These are phyloP conservation scores for Corythornis madagascariensis DNA, from an alignment of 2,113 vertebrate genomes.

Conservation along the genomic window DNA sequence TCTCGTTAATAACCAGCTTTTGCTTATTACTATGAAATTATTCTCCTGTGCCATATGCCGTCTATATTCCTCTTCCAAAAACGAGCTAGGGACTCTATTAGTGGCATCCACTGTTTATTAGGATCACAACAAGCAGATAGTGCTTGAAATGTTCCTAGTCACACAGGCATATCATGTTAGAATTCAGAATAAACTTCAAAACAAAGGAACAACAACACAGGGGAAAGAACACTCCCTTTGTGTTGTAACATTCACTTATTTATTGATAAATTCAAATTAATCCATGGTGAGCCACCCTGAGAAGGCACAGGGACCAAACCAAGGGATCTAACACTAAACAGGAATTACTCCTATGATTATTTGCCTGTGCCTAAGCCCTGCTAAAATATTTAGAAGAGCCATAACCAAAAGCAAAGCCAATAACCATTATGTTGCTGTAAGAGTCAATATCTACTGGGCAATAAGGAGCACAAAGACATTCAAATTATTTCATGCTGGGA, in stretches of 20 bases:
- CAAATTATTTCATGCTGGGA: not conserved
- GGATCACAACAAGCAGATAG: conserved; percentile 27
- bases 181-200: conserved; percentile 51
- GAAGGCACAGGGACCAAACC: not conserved
- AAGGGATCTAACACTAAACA: not conserved
- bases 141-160: conserved; percentile 37
- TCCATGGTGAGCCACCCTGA: not conserved
- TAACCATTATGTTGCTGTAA: not conserved
- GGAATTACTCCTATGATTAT: not conserved
- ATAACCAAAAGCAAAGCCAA: not conserved
- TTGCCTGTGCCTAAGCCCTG: not conserved
- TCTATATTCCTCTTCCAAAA: conserved; percentile 55
- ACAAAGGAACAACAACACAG: conserved; percentile 2
- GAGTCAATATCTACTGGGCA: not conserved
- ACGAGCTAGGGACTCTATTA: conserved; percentile 9
- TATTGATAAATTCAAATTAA: conserved; percentile 25
- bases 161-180: not conserved
- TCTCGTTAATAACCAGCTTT: conserved; percentile 20
- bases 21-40: conserved; percentile 47
- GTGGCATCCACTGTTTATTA: conserved; percentile 36
- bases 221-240: not conserved
- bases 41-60: conserved; percentile 43
- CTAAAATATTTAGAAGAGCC: conserved; percentile 1
- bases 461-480: not conserved
- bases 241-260: conserved; percentile 18